Evolutionary conservation across 2,888 invertebrate genomes (phyloP).

Genomic region (Anticlea derivata): DNA sequence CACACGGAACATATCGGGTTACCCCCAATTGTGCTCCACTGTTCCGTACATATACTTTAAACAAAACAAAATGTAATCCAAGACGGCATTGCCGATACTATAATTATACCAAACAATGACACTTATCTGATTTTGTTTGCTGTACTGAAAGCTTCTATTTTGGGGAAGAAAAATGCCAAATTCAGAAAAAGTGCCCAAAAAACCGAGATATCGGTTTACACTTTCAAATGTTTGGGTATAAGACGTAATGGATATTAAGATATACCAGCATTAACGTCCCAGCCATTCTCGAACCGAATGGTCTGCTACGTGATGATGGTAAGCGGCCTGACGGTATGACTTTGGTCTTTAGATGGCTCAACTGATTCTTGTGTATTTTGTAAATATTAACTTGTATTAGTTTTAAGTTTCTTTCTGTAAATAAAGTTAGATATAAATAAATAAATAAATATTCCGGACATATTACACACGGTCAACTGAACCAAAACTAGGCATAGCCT

Average conservation of each 20-base stretch:
- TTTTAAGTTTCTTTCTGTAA: too few relatives aligned
- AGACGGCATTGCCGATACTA: slow-evolving; percentile 56
- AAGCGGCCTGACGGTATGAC: too few relatives aligned
- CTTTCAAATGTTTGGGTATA: slow-evolving; percentile 26
- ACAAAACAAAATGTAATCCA: slow-evolving; percentile 51
- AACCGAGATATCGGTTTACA: slow-evolving; percentile 31
- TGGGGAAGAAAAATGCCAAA: slow-evolving; percentile 31
- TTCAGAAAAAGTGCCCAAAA: slow-evolving; percentile 10
- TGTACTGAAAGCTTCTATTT: slow-evolving; percentile 43
- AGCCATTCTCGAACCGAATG: too few relatives aligned
- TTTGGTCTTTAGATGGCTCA: too few relatives aligned
- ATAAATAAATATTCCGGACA: too few relatives aligned
- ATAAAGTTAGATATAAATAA: too few relatives aligned
- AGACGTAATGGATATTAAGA: slow-evolving; percentile 13
- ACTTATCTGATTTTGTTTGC: slow-evolving; percentile 53
- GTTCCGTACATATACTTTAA: slow-evolving; percentile 53
- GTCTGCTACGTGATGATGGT: too few relatives aligned
- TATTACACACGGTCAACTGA: too few relatives aligned
- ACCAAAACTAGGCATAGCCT: too few relatives aligned
- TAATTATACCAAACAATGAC: slow-evolving; percentile 72
- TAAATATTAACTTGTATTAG: too few relatives aligned
- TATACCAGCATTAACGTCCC: too few relatives aligned
- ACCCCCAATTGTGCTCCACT: slow-evolving; percentile 49
- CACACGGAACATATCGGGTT: slow-evolving; percentile 64
- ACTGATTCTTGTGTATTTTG: too few relatives aligned